Conservation (phyloP, 2,113 vertebrate species). For the Sceloporus tristichus region DNA sequence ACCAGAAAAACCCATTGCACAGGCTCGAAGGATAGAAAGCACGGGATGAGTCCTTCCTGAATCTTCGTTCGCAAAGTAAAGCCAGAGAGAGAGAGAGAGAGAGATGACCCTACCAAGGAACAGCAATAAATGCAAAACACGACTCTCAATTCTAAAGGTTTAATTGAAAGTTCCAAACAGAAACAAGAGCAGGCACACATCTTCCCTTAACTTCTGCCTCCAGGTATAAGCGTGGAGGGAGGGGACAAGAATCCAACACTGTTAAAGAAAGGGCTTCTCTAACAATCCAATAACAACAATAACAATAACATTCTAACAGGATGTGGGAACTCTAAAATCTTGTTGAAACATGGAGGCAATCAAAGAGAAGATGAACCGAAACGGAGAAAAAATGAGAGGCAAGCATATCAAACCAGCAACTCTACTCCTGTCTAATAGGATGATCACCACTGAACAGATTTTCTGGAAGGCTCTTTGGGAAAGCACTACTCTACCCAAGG, state of each 20-base stretch:
- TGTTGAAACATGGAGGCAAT: neutral
- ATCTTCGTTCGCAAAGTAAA: too few relatives aligned
- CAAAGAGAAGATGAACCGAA: neutral
- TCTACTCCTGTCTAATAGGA: neutral
- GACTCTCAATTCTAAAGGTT: neutral
- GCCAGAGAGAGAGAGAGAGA: neutral
- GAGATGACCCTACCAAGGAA: too few relatives aligned
- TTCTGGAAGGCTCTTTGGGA: too few relatives aligned
- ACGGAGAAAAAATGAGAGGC: neutral
- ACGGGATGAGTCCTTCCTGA: too few relatives aligned
- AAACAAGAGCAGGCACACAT: neutral
- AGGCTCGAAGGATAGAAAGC: too few relatives aligned
- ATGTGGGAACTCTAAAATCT: neutral
- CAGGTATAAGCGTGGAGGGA: neutral
- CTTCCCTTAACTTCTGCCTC: neutral
- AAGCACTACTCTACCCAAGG: neutral
- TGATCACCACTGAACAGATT: neutral
- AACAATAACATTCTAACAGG: neutral
- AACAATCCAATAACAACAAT: too few relatives aligned
- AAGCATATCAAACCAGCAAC: too few relatives aligned
- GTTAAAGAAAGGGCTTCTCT: neutral
- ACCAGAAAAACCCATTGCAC: too few relatives aligned
- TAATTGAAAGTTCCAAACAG: constrained; percentile 5
- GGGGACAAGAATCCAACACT: neutral
- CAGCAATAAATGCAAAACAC: neutral